Percentiles rank a stretch among this genome's conserved stretches.
Conservation (phyloP, 1,140 invertebrate genomes). For the Euglossa dilemma region DNA sequence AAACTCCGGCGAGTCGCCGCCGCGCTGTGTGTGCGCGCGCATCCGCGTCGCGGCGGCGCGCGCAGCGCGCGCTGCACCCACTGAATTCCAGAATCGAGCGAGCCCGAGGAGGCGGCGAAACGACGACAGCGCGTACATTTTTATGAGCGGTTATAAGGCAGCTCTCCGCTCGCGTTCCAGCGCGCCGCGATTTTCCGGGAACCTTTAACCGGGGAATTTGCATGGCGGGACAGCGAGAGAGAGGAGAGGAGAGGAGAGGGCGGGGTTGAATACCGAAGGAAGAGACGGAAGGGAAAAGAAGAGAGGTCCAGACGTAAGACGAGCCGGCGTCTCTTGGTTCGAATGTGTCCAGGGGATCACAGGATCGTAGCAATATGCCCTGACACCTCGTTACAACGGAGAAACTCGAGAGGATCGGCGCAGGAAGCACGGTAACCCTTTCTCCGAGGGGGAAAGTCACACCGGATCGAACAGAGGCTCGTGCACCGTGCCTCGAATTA, state of each 20-base stretch:
- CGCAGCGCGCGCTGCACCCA: constrained; percentile 13
- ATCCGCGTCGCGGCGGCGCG: background rate
- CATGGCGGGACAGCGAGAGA: no score
- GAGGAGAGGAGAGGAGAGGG: constrained; percentile 32
- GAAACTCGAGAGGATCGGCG: background rate
- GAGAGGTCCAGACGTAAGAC: constrained; percentile 45
- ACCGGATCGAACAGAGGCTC: background rate
- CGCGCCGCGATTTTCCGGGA: constrained; percentile 60
- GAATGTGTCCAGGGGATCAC: constrained; percentile 28
- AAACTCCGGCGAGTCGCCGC: constrained; percentile 44
- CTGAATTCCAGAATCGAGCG: constrained; percentile 56
- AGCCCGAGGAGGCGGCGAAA: constrained; percentile 18
- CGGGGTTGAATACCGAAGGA: constrained; percentile 44
- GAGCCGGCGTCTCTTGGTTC: constrained; percentile 52
- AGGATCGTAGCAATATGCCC: constrained; percentile 42
- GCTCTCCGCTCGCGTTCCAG: constrained; percentile 54
- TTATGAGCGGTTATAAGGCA: constrained; percentile 37
- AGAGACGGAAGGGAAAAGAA: background rate
- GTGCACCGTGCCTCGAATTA: background rate
- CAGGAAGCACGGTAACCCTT: background rate
- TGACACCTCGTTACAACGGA: background rate
- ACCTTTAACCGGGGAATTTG: constrained; percentile 54
- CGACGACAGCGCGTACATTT: constrained; percentile 51
- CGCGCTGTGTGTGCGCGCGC: background rate
- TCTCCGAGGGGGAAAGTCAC: background rate